phyloP scores from a whole-genome alignment of 1,140 invertebrate genomes.

The Chironomus tepperi region DNA sequence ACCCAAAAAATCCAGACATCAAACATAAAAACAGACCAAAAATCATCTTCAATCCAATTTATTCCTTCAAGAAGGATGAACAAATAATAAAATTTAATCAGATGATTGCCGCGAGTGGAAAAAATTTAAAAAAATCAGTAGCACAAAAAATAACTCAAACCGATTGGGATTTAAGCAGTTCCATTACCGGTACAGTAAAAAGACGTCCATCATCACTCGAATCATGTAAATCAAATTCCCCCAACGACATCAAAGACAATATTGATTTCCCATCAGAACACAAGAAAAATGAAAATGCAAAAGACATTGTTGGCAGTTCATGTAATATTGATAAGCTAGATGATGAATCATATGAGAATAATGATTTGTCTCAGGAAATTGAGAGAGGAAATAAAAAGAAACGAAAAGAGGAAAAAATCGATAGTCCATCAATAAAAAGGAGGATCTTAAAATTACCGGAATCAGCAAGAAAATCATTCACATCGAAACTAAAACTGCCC shows the following conservation, averaged over 20 bases:
- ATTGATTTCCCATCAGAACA: not conserved
- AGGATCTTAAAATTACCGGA: not conserved
- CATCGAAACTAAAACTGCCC: not conserved
- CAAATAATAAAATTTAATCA: slow-evolving; percentile 2
- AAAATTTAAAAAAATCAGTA: slow-evolving; percentile 32
- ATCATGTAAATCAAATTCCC: slow-evolving; percentile 21
- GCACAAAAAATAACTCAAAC: slow-evolving; percentile 5
- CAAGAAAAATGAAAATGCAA: not conserved
- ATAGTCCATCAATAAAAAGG: not conserved
- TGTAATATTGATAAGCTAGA: not conserved
- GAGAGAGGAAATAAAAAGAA: not conserved
- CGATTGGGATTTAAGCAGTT: slow-evolving; percentile 22
- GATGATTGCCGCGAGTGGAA: slow-evolving; percentile 6
- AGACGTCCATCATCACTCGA: slow-evolving; percentile 17
- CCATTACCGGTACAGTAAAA: slow-evolving; percentile 25
- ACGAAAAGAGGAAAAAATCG: not conserved
- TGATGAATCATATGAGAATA: not conserved
- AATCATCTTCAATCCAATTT: too few species aligned
- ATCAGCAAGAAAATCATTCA: slow-evolving; percentile 5
- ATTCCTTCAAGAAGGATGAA: not conserved
- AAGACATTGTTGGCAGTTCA: not conserved
- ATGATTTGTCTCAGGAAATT: slow-evolving; percentile 13
- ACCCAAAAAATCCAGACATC: too few species aligned
- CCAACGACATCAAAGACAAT: not conserved
- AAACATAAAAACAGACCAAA: too few species aligned